Evolutionary conservation across 1,140 invertebrate genomes (phyloP), one percentile per base, ranked within the genome.

Genomic region (Ditylenchus dipsaci): DNA sequence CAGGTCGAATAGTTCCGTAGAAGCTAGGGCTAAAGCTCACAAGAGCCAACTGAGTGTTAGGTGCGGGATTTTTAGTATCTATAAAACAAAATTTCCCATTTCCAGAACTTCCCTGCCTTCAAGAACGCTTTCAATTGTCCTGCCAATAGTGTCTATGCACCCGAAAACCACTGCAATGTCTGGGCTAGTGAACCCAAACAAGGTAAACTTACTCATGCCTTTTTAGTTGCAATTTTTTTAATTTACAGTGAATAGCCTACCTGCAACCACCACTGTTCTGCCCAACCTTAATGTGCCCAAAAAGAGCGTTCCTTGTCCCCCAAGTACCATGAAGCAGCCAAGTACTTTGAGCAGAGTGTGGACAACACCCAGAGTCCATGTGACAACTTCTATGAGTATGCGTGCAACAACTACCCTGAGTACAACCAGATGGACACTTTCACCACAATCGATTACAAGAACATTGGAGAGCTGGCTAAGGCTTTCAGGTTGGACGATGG

Each of bases 41-140:
- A n/a, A n/a, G n/a, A n/a, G n/a, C n/a, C n/a, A n/a, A n/a, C n/a
- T n/a, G n/a, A n/a, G n/a, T n/a, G n/a, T n/a, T n/a, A n/a, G n/a
- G n/a, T n/a, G n/a, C n/a, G n/a, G n/a, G n/a, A n/a, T n/a, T n/a
- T n/a, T n/a, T 38, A 38, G 33, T 38, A 38, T 11, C 33, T 5
- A 38, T 5, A 11, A 38, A 11, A 38, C 3, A 38, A 38, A 38
- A 38, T 38, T 38, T 26, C 3, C 15, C 15, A 5, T 53, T 7
- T 74, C 45, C 69, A 73, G 59, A 82, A 82, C 58, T 80, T 75
- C 72, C 80, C 78, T 23, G 80, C 80, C 19, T 82, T 80, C 69
- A 67, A 62, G 26, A 80, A 56, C 19, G 78, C 78, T 9, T 80
- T 82, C 68, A 76, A 80, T 43, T 80, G 78, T 29, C 69, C 73